Conservation (phyloP, 2,113 vertebrate species). For the Tiliqua scincoides region DNA sequence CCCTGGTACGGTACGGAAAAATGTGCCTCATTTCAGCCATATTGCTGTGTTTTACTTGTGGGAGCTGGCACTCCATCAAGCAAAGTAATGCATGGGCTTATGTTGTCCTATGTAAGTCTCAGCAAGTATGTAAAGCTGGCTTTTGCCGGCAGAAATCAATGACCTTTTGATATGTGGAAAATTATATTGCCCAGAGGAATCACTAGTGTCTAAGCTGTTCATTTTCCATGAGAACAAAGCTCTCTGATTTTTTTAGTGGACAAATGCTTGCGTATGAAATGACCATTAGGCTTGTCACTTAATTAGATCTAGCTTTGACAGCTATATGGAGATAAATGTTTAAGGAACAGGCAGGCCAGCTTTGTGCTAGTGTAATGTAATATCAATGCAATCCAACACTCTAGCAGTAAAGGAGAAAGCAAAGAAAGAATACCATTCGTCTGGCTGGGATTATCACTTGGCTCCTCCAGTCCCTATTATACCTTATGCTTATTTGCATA, state of each 20-base stretch:
- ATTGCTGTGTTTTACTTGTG: not conserved
- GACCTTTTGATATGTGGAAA: not conserved
- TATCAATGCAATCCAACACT: no score
- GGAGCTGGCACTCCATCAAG: constrained; percentile 1
- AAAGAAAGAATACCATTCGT: no score
- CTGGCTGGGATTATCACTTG: no score
- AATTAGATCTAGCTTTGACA: no score
- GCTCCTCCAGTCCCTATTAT: no score
- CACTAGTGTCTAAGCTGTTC: not conserved
- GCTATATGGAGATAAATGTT: no score
- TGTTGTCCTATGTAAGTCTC: not conserved
- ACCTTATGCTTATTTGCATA: no score
- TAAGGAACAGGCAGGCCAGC: no score
- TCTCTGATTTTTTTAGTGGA: not conserved
- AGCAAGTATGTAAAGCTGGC: not conserved
- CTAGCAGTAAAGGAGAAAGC: no score
- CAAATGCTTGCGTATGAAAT: no score
- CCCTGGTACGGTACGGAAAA: not conserved
- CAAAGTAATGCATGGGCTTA: not conserved
- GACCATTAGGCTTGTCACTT: no score
- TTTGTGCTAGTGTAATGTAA: no score
- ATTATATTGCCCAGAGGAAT: not conserved
- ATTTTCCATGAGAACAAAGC: not conserved
- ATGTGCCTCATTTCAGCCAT: not conserved
- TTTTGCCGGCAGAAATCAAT: constrained; percentile 8